Conservation (phyloP, 1,140 invertebrate genomes). For the Andrena cerasifolii region DNA sequence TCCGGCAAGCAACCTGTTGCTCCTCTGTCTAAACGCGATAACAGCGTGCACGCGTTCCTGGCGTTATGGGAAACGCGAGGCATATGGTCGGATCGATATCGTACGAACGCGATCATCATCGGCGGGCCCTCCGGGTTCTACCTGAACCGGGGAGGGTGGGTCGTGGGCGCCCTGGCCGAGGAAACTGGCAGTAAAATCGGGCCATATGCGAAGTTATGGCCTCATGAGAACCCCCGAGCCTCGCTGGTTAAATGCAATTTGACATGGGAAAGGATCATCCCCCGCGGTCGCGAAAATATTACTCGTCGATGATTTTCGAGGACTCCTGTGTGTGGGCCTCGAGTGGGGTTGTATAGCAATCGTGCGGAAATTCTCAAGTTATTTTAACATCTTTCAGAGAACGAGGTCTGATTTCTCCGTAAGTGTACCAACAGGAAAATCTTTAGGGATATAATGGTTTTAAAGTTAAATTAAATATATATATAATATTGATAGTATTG, state of each 20-base stretch:
- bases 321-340: not conserved
- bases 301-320: not conserved
- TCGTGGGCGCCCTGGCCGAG: slow-evolving; percentile 42
- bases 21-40: slow-evolving; percentile 20
- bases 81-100: slow-evolving; percentile 70
- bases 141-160: slow-evolving; percentile 56
- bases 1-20: slow-evolving; percentile 59
- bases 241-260: slow-evolving; percentile 64
- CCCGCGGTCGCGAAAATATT: slow-evolving; percentile 15
- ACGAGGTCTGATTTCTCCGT: too few relatives aligned
- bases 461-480: too few relatives aligned
- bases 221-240: slow-evolving; percentile 68
- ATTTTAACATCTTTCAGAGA: not conserved
- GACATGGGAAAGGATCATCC: slow-evolving; percentile 69
- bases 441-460: too few relatives aligned
- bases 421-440: too few relatives aligned
- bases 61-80: slow-evolving; percentile 68
- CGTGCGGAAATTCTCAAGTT: not conserved
- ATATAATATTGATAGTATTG: too few relatives aligned
- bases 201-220: slow-evolving; percentile 68
- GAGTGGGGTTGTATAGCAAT: not conserved
- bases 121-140: slow-evolving; percentile 54
- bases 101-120: slow-evolving; percentile 50
- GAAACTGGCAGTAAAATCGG: slow-evolving; percentile 56
- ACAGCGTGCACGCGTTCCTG: slow-evolving; percentile 20